Percentiles rank a stretch among this genome's conserved stretches.
These are phyloP conservation scores for Miltochrista miniata DNA, from an alignment of 2,888 invertebrate genomes.

Conservation along the genomic window DNA sequence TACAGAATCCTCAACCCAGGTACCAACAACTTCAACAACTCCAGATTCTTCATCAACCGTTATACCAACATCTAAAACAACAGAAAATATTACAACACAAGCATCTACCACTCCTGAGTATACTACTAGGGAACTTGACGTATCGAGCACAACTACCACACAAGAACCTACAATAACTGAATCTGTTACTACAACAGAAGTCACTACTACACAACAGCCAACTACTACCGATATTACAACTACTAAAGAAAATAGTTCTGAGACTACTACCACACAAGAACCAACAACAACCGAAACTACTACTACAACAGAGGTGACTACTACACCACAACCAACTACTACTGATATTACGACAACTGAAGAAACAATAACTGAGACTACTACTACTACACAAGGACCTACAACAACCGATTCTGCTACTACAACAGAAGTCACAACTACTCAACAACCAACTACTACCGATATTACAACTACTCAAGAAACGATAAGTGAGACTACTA, in stretches of 20 bases:
- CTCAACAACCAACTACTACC: no score
- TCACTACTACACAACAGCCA: constrained; percentile 3
- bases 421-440: constrained; percentile 1
- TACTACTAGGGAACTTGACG: no score
- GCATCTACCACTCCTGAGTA: no score
- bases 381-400: no score
- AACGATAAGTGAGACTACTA: not conserved
- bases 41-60: not conserved
- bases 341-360: constrained; percentile 7
- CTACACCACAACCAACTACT: constrained; percentile 1
- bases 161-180: constrained; percentile 3
- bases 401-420: constrained; percentile 7
- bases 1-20: not conserved
- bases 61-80: not conserved
- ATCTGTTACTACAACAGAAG: constrained; percentile 7
- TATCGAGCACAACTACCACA: no score
- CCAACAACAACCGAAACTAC: not conserved
- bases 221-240: no score
- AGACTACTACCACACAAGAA: constrained; percentile 6
- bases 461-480: not conserved
- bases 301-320: not conserved
- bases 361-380: not conserved
- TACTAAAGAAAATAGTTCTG: not conserved
- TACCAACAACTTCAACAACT: constrained; percentile 3
- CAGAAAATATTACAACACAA: not conserved